Percentiles rank a stretch among this genome's conserved stretches.
Conservation (phyloP, 2,113 vertebrate species). For the Oreochromis spilurus region DNA sequence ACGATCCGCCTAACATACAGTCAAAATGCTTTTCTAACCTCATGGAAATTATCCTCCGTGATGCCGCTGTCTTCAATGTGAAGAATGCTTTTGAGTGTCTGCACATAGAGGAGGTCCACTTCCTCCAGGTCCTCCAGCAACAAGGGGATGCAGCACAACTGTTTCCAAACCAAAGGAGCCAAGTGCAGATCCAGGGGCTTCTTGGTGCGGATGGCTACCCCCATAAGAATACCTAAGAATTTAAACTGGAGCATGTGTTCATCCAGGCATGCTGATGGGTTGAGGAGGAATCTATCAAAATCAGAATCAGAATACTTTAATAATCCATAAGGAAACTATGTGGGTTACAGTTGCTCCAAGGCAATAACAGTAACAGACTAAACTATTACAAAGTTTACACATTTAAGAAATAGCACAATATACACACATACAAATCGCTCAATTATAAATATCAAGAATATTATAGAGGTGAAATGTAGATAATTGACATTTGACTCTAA, state of each 20-base stretch:
- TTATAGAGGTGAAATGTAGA: not conserved
- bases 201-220: conserved; percentile 79
- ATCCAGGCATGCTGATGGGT: conserved; percentile 71
- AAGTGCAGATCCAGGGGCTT: conserved; percentile 80
- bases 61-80: conserved; percentile 79
- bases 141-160: conserved; percentile 79
- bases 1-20: not conserved
- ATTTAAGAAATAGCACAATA: not conserved
- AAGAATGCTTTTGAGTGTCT: conserved; percentile 77
- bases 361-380: rapidly evolving
- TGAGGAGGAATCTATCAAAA: conserved; percentile 70
- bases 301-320: not conserved
- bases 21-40: conserved; percentile 53
- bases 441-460: not conserved
- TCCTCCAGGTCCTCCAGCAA: conserved; percentile 76
- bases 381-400: not conserved
- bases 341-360: not conserved
- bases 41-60: conserved; percentile 80
- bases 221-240: conserved; percentile 81
- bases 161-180: conserved; percentile 80
- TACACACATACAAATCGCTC: not conserved
- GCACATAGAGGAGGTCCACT: conserved; percentile 78
- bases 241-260: conserved; percentile 78
- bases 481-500: not conserved
- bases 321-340: not conserved